These are phyloP conservation scores for Actinernus sp. DNA, from an alignment of 92 coral and sea anemone genomes.

Conservation along the genomic window DNA sequence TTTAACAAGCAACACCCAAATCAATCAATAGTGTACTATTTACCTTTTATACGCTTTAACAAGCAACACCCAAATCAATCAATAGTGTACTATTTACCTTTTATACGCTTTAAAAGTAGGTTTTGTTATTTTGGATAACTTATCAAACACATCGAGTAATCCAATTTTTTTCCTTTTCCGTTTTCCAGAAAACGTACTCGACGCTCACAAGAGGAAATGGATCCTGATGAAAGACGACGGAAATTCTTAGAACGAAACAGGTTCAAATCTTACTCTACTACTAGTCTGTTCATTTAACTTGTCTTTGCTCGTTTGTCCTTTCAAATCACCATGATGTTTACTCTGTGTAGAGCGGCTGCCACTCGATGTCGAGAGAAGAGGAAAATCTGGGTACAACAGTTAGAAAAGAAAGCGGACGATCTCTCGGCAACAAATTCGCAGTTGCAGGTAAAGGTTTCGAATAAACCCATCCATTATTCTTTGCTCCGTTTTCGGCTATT, in stretches of 20 bases:
- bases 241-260: constrained; percentile 97
- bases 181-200: constrained; percentile 86
- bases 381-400: constrained; percentile 95
- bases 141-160: too few relatives aligned
- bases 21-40: too few relatives aligned
- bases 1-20: too few relatives aligned
- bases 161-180: too few relatives aligned
- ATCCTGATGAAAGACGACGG: constrained; percentile 95
- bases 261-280: constrained; percentile 28
- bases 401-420: constrained; percentile 99
- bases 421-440: constrained; percentile 77
- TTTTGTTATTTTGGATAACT: too few relatives aligned
- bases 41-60: too few relatives aligned
- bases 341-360: constrained; percentile 90
- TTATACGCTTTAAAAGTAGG: too few relatives aligned
- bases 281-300: not conserved
- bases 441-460: constrained; percentile 82
- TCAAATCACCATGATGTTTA: not conserved
- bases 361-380: constrained; percentile 98
- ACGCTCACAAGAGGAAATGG: constrained; percentile 88
- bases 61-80: too few relatives aligned
- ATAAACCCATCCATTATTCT: too few relatives aligned
- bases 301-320: too few relatives aligned
- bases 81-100: too few relatives aligned
- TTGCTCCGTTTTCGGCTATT: too few relatives aligned